These are phyloP conservation scores for Anguilla japonica DNA, from an alignment of 2,113 vertebrate species.

Conservation along the genomic window DNA sequence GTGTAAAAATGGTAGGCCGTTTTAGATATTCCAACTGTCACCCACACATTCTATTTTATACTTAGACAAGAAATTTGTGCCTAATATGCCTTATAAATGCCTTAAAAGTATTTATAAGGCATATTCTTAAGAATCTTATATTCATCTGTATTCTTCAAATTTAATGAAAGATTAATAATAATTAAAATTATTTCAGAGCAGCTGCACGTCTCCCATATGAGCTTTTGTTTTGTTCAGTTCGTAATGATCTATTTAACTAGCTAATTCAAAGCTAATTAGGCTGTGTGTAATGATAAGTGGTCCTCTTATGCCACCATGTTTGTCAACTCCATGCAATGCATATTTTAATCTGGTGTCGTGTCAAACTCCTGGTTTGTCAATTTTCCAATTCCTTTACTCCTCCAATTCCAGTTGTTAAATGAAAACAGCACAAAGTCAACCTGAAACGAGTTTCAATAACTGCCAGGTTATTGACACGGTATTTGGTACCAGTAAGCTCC, in stretches of 20 bases:
- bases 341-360: background rate
- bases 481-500: conserved; percentile 41
- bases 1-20: background rate
- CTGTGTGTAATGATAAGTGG: background rate
- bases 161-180: background rate
- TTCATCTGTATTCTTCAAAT: background rate
- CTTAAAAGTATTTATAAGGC: too few species aligned
- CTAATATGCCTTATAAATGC: background rate
- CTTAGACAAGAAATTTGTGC: background rate
- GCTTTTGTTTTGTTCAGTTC: background rate
- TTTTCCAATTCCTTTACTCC: background rate
- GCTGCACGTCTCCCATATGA: background rate
- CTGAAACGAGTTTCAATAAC: background rate
- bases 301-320: background rate
- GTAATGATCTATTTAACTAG: background rate
- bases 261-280: background rate
- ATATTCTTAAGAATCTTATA: background rate
- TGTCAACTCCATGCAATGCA: background rate
- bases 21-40: background rate
- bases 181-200: background rate
- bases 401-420: background rate
- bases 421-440: background rate
- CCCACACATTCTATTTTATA: background rate
- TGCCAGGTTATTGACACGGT: background rate
- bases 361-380: background rate